Base-by-base conservation (phyloP, 2,113 vertebrate genomes). In the Chlorodrepanis virens region DNA sequence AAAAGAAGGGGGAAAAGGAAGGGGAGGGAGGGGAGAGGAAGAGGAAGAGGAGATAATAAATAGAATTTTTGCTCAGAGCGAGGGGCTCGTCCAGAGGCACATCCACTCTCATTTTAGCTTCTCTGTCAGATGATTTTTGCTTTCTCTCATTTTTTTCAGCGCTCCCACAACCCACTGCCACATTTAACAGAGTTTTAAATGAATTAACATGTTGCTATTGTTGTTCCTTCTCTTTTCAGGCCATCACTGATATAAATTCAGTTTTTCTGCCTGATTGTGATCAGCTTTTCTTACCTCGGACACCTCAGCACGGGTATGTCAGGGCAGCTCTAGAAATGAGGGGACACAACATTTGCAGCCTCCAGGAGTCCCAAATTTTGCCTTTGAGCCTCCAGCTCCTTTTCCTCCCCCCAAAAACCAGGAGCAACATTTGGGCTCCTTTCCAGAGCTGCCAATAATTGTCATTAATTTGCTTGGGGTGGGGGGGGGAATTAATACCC, bases 211-310 rank as follows among this genome's bases (percentile, higher is more conserved):
- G 8, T 11, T 0, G 24, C 42, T 45, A 0, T 5, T 47, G 0
- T 5, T 3, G 35, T 25, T 19, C 23, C 23, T 47, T 20, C 57
- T 49, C 49, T 12, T 56, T 25, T 15, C 37, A 14, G 69, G 17
- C 3, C 4, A 0, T 3, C 1, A 2, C 0, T 9, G 40, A 2
- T 18, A 31, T 0, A 3, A 83, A 4, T 16, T 29, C 14, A 0
- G 2, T 6, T 76, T 39, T 54, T 5, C 13, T 10, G 27, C 0
- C n/a, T 11, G 33, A 0, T 3, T 33, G 2, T 0, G 18, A 11
- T 10, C 25, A 11, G 16, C 2, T 56, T 64, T 33, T 25, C 10
- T 14, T 2, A 6, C 21, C 47, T 52, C 5, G 47, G 40, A 5
- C 21, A 5, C 2, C 17, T 1, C 9, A 42, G 29, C 27, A 1